phyloP scores from a whole-genome alignment of 2,113 vertebrate genomes.

The Rhadina sibilatrix region DNA sequence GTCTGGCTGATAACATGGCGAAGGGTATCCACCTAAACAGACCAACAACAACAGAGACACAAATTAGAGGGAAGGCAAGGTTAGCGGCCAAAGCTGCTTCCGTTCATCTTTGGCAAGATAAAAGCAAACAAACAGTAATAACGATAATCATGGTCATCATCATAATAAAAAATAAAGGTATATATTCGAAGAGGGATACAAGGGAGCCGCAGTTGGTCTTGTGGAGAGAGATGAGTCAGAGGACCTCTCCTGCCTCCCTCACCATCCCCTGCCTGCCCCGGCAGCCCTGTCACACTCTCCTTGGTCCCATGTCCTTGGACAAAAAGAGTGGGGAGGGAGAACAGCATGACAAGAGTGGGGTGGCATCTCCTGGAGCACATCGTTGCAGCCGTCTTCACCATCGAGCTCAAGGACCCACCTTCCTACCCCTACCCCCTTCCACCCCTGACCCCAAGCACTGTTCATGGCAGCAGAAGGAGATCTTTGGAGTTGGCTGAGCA shows the following conservation, averaged over 20 bases:
- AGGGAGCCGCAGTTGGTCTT: background rate
- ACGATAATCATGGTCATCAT: background rate
- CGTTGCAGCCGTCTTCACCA: background rate
- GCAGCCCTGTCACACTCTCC: background rate
- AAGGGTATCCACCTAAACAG: conserved; percentile 99
- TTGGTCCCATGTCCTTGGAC: background rate
- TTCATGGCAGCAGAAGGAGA: background rate
- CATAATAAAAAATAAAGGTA: background rate
- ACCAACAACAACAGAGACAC: conserved; percentile 74
- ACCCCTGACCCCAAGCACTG: background rate
- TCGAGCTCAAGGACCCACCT: fast-evolving
- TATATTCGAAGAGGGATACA: background rate
- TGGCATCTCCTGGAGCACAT: background rate
- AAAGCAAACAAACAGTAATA: background rate
- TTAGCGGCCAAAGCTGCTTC: conserved; percentile 18
- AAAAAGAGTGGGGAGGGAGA: background rate
- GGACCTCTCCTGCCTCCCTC: background rate
- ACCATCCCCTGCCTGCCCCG: background rate
- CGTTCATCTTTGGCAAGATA: background rate
- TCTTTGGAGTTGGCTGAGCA: fast-evolving
- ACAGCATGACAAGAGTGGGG: background rate
- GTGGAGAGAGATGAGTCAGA: background rate
- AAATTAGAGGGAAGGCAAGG: conserved; percentile 53
- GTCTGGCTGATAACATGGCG: conserved; percentile 99
- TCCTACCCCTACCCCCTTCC: background rate